Evolutionary conservation across 2,888 invertebrate species (phyloP), one percentile per base, ranked within the genome.

Genomic region (Lysandra coridon): DNA sequence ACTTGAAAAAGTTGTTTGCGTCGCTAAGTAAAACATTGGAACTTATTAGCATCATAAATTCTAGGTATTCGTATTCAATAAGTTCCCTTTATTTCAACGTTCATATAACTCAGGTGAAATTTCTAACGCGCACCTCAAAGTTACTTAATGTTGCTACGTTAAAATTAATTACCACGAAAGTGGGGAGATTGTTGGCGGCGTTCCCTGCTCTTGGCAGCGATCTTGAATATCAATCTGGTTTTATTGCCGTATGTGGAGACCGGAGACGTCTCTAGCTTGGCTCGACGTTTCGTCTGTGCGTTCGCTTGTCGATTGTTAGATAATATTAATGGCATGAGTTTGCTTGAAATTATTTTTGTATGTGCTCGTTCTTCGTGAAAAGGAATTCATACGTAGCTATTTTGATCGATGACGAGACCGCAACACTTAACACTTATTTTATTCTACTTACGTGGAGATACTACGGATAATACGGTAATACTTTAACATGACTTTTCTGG

Each of bases 191-290:
- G 78, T 60, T 79, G 79, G 78, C 78, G 81, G 60, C 74, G 62
- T 73, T 78, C 78, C 77, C 64, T 79, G 17, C 73, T 49, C 78
- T 81, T 81, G 80, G 79, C 80, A 80, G 79, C 79, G 44, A 64
- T 80, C 62, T 78, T 75, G 76, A 80, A 80, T 80, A 79, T 80
- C 78, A 76, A 80, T 79, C 79, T 75, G 44, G 79, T 75, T 73
- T 79, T 80, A 79, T 81, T 77, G 40, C 80, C 78, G 73, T 78
- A 77, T 79, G 78, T 78, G 79, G 79, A 73, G 73, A 78, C 79
- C 77, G 79, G 79, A 73, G 73, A 78, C 79, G 60, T 76, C 62
- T 78, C 73, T 78, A 49, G 75, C 12, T 80, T 78, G 80, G 75
- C 79, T 79, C 81, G 78, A 74, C 79, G 79, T 77, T 73, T 37